phyloP scores from a whole-genome alignment of 1,140 invertebrate species.

The Gerris buenoi region DNA sequence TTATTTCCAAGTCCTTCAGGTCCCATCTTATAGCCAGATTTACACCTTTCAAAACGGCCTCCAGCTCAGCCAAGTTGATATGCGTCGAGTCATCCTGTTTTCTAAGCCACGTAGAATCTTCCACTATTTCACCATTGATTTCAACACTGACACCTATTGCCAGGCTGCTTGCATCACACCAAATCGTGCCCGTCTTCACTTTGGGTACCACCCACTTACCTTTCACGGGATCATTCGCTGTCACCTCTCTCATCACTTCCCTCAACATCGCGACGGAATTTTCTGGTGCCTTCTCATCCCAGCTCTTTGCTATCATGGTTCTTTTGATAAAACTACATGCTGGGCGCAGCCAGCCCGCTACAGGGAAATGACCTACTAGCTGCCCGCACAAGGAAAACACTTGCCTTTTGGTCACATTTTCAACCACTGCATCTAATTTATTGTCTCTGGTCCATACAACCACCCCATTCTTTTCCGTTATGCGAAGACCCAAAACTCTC shows the following conservation, averaged over 20 bases:
- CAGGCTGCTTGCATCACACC: not conserved
- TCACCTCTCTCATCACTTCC: not conserved
- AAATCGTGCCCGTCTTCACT: not conserved
- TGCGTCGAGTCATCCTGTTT: not conserved
- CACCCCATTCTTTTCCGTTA: not conserved
- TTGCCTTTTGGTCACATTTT: not conserved
- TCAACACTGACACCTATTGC: not conserved
- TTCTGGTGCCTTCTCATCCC: not conserved
- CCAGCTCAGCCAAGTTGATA: not conserved
- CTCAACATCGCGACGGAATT: not conserved
- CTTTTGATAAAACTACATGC: slow-evolving; percentile 9
- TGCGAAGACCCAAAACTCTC: not conserved
- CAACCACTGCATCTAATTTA: slow-evolving; percentile 1
- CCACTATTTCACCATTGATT: not conserved
- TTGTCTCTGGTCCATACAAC: slow-evolving; percentile 4
- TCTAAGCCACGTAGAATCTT: not conserved
- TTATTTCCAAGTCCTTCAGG: not conserved
- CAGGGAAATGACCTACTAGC: slow-evolving; percentile 4
- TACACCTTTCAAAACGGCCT: not conserved
- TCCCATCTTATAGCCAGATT: not conserved
- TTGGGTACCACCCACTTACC: not conserved
- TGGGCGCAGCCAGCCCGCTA: slow-evolving; percentile 4
- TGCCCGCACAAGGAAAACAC: slow-evolving; percentile 5
- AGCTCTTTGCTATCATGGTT: not conserved
- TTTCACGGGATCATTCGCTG: not conserved